phyloP scores from a whole-genome alignment of 2,797 vertebrate genomes.

The Microhierax caerulescens region DNA sequence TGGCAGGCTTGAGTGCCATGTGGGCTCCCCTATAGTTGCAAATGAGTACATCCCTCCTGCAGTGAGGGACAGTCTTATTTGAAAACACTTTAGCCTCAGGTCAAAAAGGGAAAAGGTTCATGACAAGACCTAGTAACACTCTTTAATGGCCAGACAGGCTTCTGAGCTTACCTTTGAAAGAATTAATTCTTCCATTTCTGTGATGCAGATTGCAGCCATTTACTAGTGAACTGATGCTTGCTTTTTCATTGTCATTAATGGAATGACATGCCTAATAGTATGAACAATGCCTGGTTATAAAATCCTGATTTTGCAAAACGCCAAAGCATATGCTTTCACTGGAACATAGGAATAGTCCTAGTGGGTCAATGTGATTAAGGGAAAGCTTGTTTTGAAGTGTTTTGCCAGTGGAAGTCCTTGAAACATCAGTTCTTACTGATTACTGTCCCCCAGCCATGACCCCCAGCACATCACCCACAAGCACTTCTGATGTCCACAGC shows the following conservation, averaged over 20 bases:
- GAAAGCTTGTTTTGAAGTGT: not conserved
- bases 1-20: fast-evolving
- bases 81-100: not conserved
- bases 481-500: not conserved
- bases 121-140: not conserved
- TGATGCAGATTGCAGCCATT: not conserved
- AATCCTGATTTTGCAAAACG: constrained; percentile 13
- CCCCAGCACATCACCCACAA: not conserved
- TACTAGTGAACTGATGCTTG: not conserved
- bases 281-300: not conserved
- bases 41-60: fast-evolving
- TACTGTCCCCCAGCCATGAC: not conserved
- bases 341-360: not conserved
- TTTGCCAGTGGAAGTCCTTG: not conserved
- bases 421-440: not conserved
- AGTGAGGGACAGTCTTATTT: not conserved
- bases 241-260: not conserved
- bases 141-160: not conserved
- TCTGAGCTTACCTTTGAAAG: not conserved
- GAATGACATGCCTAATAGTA: not conserved
- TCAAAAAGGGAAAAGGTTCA: not conserved
- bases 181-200: not conserved
- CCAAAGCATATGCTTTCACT: not conserved
- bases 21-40: not conserved
- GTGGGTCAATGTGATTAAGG: not conserved